Conservation (phyloP, 2,888 invertebrate genomes). For the Hemaris fuciformis region DNA sequence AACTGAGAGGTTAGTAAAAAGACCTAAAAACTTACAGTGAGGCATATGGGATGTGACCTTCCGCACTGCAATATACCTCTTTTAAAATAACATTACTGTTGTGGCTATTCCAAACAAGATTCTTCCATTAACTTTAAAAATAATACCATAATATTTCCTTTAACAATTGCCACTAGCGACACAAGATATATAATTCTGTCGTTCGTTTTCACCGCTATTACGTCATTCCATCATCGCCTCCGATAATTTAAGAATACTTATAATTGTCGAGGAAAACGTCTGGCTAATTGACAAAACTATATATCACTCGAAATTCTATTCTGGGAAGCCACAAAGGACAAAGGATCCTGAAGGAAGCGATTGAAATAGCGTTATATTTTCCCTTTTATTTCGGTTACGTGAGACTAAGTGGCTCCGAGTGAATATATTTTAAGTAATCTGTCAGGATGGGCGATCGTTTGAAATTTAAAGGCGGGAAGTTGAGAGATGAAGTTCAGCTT, state of each 20-base stretch:
- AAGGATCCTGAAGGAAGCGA: background rate
- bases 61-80: no score
- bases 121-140: no score
- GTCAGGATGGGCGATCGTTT: background rate
- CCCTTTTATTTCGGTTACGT: slow-evolving; percentile 5
- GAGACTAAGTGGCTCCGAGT: background rate
- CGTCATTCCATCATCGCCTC: background rate
- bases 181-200: background rate
- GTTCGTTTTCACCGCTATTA: background rate
- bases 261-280: slow-evolving; percentile 8
- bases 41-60: no score
- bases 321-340: background rate
- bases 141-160: background rate
- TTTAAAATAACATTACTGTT: no score
- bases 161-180: background rate
- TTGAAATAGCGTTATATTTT: background rate
- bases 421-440: slow-evolving; percentile 1
- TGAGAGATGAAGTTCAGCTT: background rate
- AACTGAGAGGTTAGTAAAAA: no score
- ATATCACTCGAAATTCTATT: slow-evolving; percentile 12
- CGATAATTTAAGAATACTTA: background rate
- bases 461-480: background rate
- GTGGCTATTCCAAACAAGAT: no score
- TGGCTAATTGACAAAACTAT: slow-evolving; percentile 14
- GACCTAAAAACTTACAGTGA: no score